These are phyloP conservation scores for Premnoplex brunnescens DNA, from an alignment of 2,797 vertebrate species.

Conservation along the genomic window DNA sequence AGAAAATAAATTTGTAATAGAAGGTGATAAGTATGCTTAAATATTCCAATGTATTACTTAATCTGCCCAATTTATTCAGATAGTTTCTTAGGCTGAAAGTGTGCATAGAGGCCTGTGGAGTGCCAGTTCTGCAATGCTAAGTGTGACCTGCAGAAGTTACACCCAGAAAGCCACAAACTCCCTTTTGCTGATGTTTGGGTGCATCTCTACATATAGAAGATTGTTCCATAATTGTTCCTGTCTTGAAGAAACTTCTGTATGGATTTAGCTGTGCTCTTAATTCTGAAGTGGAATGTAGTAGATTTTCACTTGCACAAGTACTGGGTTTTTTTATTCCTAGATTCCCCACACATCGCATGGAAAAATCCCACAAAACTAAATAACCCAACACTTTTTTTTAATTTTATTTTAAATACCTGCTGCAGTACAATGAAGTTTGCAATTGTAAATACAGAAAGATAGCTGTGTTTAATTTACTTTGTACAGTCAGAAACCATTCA, in stretches of 20 bases:
- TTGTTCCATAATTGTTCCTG: neutral
- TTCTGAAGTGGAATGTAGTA: neutral
- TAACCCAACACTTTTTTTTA: neutral
- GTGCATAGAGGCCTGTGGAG: neutral
- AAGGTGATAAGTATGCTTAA: neutral
- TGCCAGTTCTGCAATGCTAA: neutral
- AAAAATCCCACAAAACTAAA: neutral
- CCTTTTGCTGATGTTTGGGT: neutral
- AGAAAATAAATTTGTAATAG: neutral
- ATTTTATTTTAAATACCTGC: neutral
- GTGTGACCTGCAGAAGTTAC: accelerated
- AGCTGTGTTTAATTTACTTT: neutral
- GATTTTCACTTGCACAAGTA: neutral
- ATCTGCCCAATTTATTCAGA: neutral
- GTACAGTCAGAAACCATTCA: neutral
- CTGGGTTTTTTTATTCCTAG: neutral
- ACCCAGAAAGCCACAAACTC: neutral
- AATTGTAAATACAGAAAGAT: neutral
- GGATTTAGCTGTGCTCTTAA: neutral
- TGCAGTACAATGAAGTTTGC: neutral
- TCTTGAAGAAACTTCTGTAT: neutral
- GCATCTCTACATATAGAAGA: neutral
- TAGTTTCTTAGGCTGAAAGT: neutral
- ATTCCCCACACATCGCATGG: accelerated
- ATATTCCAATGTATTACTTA: neutral